Evolutionary conservation across 2,797 vertebrate species (phyloP).

Genomic region (Cryptoblepharus egeriae): DNA sequence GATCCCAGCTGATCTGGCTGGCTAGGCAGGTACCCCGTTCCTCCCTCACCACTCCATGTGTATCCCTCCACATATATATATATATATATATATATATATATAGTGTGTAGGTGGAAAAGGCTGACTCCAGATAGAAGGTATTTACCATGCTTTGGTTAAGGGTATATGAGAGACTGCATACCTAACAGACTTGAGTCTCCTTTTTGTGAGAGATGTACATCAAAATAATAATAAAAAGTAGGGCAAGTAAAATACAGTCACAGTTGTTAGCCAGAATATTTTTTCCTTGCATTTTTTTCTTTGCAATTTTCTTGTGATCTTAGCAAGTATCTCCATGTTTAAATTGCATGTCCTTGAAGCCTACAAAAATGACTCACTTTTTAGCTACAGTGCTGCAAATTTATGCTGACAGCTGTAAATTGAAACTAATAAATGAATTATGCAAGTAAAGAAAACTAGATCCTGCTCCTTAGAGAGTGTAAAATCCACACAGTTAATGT

Average conservation of each 20-base stretch:
- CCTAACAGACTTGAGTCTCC: neutral
- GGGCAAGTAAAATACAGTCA: slow-evolving; percentile 34
- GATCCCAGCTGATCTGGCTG: too few species aligned
- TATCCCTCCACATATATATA: too few species aligned
- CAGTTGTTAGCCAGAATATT: slow-evolving; percentile 24
- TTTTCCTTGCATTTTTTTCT: too few species aligned
- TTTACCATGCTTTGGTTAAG: too few species aligned
- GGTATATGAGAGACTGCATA: too few species aligned
- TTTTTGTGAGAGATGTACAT: neutral
- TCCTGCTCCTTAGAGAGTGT: slow-evolving; percentile 45
- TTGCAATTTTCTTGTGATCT: slow-evolving; percentile 39
- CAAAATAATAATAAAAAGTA: slow-evolving; percentile 23
- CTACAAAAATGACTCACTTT: slow-evolving; percentile 36
- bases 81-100: too few species aligned
- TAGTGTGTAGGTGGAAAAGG: too few species aligned
- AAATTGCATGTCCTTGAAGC: slow-evolving; percentile 62
- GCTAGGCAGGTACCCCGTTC: too few species aligned
- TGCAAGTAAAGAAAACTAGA: slow-evolving; percentile 65
- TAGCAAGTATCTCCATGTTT: slow-evolving; percentile 31
- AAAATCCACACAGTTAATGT: slow-evolving; percentile 51
- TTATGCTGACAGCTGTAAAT: slow-evolving; percentile 71
- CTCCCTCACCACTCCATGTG: too few species aligned
- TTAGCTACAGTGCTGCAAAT: slow-evolving; percentile 61
- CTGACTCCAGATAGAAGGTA: too few species aligned
- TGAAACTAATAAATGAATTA: slow-evolving; percentile 73